Percentiles rank a stretch among this genome's conserved stretches.
Evolutionary conservation across 2,888 invertebrate species (phyloP).

Genomic region (Eupithecia centaureata): DNA sequence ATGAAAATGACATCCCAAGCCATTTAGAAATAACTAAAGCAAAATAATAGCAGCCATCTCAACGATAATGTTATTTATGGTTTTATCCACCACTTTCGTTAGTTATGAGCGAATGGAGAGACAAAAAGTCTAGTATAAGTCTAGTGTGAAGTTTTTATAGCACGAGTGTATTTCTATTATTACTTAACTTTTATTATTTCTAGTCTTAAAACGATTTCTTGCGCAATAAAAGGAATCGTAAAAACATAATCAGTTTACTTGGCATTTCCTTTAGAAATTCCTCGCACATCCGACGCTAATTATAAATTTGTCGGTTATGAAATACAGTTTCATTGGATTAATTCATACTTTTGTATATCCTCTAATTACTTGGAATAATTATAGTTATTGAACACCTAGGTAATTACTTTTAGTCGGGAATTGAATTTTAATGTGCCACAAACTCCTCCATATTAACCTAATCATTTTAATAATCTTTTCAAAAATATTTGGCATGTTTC

Average conservation of each 20-base stretch:
- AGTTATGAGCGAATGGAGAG: not conserved
- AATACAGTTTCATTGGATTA: constrained; percentile 21
- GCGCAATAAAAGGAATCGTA: constrained; percentile 23
- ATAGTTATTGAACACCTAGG: not conserved
- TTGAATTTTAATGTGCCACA: not conserved
- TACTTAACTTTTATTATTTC: not conserved
- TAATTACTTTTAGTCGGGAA: not conserved
- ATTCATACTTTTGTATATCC: constrained; percentile 1
- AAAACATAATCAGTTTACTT: constrained; percentile 13
- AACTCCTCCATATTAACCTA: too few relatives aligned
- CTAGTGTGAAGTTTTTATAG: not conserved
- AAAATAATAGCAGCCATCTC: not conserved
- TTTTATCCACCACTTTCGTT: not conserved
- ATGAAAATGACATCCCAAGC: not conserved
- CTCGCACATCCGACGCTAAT: constrained; percentile 23
- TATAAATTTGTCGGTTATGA: constrained; percentile 23
- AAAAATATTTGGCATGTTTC: not conserved
- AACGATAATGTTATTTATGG: not conserved
- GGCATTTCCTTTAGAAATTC: constrained; percentile 13
- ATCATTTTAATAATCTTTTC: too few relatives aligned
- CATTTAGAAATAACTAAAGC: not conserved
- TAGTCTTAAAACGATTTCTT: constrained; percentile 17
- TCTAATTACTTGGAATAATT: constrained; percentile 2
- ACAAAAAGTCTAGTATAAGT: too few relatives aligned
- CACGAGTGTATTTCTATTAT: not conserved